phyloP scores from a whole-genome alignment of 2,888 invertebrate genomes.

The Pemphredon lugubris region DNA sequence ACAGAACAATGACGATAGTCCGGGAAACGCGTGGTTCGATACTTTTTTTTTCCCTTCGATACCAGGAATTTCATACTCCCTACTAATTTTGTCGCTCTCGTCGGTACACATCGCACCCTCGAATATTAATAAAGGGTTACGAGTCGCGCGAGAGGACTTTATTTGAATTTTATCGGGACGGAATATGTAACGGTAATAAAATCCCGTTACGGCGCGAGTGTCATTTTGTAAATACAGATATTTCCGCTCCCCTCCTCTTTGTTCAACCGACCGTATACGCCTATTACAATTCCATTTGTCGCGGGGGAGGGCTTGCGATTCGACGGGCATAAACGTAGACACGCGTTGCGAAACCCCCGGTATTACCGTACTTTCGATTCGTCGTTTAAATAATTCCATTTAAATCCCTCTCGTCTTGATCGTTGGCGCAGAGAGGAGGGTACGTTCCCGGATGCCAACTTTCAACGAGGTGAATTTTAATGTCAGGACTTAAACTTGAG shows the following conservation, averaged over 20 bases:
- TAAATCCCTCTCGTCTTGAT: slow-evolving; percentile 35
- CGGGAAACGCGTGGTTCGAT: slow-evolving; percentile 25
- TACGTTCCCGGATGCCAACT: neutral
- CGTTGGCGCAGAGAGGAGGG: slow-evolving; percentile 7
- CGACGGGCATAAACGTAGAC: too few species aligned
- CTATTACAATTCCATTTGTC: too few species aligned
- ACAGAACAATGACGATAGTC: slow-evolving; percentile 41
- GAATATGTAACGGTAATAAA: too few species aligned
- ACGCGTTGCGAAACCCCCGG: too few species aligned
- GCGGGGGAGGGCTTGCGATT: too few species aligned
- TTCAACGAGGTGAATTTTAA: slow-evolving; percentile 24
- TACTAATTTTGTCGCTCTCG: slow-evolving; percentile 10
- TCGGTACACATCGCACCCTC: neutral
- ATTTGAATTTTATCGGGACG: slow-evolving; percentile 39
- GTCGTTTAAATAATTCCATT: slow-evolving; percentile 48
- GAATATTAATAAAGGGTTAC: slow-evolving; percentile 12
- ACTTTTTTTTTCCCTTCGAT: slow-evolving; percentile 36
- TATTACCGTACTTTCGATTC: too few species aligned
- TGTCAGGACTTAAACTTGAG: neutral
- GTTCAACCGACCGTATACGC: too few species aligned
- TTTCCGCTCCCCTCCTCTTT: too few species aligned
- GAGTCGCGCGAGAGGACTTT: slow-evolving; percentile 14
- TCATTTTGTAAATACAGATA: too few species aligned
- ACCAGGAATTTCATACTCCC: slow-evolving; percentile 5
- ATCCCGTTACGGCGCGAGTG: too few species aligned